Evolutionary conservation across 2,888 invertebrate species (phyloP).

Genomic region (Tiliacea aurago): DNA sequence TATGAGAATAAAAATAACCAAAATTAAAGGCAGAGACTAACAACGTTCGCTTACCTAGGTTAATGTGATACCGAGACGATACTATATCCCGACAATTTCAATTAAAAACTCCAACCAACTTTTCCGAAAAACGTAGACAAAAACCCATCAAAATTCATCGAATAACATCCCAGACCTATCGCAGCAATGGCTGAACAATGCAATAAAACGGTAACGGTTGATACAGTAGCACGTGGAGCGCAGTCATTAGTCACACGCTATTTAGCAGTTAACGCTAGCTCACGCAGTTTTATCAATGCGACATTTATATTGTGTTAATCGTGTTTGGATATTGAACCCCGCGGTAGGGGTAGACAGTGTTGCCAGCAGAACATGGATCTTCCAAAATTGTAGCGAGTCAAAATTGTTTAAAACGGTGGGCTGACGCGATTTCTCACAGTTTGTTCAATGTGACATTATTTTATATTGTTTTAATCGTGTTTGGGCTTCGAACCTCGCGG

Average conservation of each 20-base stretch:
- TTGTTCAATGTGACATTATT: conserved; percentile 84
- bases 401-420: neutral
- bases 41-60: neutral
- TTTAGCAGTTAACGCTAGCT: conserved; percentile 86
- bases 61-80: neutral
- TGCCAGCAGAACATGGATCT: conserved; percentile 37
- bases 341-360: conserved; percentile 59
- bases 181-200: conserved; percentile 57
- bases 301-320: conserved; percentile 89
- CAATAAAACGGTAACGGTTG: conserved; percentile 63
- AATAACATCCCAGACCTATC: conserved; percentile 50
- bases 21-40: neutral
- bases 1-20: too few relatives aligned
- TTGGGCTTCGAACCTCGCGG: conserved; percentile 71
- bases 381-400: neutral
- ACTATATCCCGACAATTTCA: neutral
- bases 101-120: conserved; percentile 4
- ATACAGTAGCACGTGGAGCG: conserved; percentile 68
- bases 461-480: conserved; percentile 80
- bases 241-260: conserved; percentile 88
- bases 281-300: conserved; percentile 86
- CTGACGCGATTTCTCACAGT: conserved; percentile 67
- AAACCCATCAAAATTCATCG: conserved; percentile 40
- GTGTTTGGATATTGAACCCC: conserved; percentile 78
- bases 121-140: conserved; percentile 31